A percentile compares a stretch with the other conserved stretches of the same genome.
These are phyloP conservation scores for Excalfactoria chinensis DNA, from an alignment of 2,113 vertebrate genomes.

Conservation along the genomic window DNA sequence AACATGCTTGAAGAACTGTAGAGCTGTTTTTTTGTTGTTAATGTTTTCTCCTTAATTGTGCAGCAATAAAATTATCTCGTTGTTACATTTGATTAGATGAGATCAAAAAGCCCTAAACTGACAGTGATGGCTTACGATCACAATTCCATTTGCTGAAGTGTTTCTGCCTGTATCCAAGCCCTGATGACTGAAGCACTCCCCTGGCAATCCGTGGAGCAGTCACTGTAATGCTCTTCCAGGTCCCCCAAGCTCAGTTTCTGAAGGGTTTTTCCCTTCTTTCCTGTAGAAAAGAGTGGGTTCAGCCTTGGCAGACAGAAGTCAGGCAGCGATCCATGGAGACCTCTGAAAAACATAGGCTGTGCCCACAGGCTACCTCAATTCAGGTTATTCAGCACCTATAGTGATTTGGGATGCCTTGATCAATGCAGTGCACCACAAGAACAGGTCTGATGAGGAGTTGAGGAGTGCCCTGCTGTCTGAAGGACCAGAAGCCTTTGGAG, in stretches of 20 bases:
- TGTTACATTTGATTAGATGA: slow-evolving; percentile 37
- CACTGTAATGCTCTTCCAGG: not conserved
- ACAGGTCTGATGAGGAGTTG: accelerated
- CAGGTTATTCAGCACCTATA: not conserved
- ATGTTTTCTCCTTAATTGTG: slow-evolving; percentile 31
- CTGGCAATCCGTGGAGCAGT: accelerated
- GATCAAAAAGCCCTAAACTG: slow-evolving; percentile 11
- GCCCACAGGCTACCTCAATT: not conserved
- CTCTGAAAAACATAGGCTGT: not conserved
- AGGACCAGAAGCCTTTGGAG: not conserved
- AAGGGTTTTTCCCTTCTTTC: not conserved
- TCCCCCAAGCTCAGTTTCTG: not conserved
- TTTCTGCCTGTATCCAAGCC: not conserved
- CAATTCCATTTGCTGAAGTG: not conserved
- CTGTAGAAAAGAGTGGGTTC: not conserved
- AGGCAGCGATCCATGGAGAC: not conserved
- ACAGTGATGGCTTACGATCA: not conserved
- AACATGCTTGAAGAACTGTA: slow-evolving; percentile 45
- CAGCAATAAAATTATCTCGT: slow-evolving; percentile 9
- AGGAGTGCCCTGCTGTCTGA: not conserved
- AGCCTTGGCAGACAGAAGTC: not conserved
- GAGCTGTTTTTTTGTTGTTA: slow-evolving; percentile 20
- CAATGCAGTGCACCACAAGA: not conserved
- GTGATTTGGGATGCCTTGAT: not conserved
- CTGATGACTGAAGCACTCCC: accelerated